These are phyloP conservation scores for Sphyrna mokarran DNA, from an alignment of 2,113 vertebrate genomes.

Conservation along the genomic window DNA sequence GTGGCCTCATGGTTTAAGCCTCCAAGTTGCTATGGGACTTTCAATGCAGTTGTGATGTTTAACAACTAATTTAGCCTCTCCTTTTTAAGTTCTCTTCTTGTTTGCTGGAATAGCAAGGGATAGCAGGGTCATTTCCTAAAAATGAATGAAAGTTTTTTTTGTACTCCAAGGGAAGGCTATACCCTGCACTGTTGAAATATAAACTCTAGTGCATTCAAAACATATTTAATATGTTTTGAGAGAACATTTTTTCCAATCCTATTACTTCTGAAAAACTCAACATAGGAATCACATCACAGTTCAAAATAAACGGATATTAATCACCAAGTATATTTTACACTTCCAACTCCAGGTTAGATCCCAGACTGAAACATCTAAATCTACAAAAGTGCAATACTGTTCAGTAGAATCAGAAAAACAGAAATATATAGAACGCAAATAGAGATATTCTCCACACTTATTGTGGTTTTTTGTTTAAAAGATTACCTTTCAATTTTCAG, in stretches of 20 bases:
- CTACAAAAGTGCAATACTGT: background rate
- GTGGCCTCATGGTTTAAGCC: background rate
- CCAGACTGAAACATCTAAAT: background rate
- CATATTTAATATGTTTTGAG: background rate
- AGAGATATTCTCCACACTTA: background rate
- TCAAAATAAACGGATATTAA: background rate
- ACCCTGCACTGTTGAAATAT: background rate
- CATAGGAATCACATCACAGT: background rate
- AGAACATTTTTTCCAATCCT: background rate
- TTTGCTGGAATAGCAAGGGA: background rate
- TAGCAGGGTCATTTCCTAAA: background rate
- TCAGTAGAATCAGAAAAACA: background rate
- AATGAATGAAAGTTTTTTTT: background rate
- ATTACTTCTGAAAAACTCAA: background rate
- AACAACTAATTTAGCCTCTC: background rate
- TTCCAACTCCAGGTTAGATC: background rate
- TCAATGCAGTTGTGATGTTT: background rate
- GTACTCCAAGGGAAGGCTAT: no score
- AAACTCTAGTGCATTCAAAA: background rate
- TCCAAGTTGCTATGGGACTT: background rate
- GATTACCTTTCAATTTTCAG: slow-evolving; percentile 82
- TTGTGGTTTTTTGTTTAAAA: background rate
- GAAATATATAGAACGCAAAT: background rate
- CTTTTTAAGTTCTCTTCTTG: background rate
- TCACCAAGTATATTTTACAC: background rate